Base-by-base conservation (phyloP, 2,888 invertebrate species). In the Apodemia hepburni region DNA sequence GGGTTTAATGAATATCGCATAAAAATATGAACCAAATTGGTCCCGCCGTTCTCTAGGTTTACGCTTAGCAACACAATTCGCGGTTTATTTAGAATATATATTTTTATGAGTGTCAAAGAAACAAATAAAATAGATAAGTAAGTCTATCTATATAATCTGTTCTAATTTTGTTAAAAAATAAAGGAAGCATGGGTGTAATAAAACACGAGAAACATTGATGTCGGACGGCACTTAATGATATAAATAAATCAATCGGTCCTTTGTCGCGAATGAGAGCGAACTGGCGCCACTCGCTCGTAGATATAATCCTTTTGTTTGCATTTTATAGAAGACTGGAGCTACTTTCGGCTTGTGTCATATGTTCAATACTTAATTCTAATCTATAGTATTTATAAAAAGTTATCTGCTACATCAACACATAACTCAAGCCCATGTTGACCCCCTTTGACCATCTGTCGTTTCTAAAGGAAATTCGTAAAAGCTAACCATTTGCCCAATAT, bases 161-260 rank as follows among this genome's bases (percentile, higher is more conserved):
- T 54, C 54, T 54, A 54, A 27, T 45, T 45, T 58, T 18, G 18
- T 62, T 18, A 62, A 62, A 58, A 62, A 47, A 58, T 62, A 62
- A 62, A 62, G 58, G 61, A 58, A 58, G 61, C 29, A 57, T 18
- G 51, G n/a, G 17, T 51, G 61, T 54, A 45, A 61, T 61, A 61
- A 58, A 61, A 61, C 61, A 45, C 58, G 45, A 61, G 61, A 61
- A 61, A 61, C 61, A 60, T 64, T 64, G 62, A 67, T 64, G 62
- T 58, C 61, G 64, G 49, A 58, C 62, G 61, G 59, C 60, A 58
- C 58, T 59, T 59, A 62, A 47, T 51, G 63, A 68, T 69, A 69
- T 68, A 69, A 70, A 69, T 70, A 72, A 66, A 71, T 71, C 68
- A 70, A 69, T 68, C 71, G 66, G 59, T 68, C 66, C 68, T 69